Conservation (phyloP, 2,888 invertebrate genomes). For the Epirrita christyi region DNA sequence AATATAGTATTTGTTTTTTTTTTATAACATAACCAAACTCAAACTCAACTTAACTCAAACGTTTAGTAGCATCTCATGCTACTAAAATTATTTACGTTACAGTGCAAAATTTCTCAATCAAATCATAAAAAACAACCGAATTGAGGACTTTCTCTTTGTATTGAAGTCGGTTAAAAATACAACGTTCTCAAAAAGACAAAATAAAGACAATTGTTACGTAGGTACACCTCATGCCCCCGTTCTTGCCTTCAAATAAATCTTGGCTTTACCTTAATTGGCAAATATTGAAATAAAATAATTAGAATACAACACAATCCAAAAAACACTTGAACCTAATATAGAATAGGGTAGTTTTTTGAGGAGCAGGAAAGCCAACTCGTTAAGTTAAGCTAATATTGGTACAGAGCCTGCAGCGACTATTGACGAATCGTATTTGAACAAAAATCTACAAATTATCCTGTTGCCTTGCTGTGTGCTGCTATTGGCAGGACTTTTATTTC, state of each 20-base stretch:
- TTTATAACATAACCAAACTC: no score
- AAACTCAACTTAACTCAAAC: no score
- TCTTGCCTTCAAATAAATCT: conserved; percentile 50
- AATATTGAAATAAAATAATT: conserved; percentile 72
- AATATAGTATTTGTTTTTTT: no score
- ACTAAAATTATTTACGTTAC: no score
- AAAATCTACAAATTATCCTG: conserved; percentile 54
- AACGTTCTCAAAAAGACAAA: no score
- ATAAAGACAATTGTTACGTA: no score
- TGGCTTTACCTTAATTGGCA: conserved; percentile 61
- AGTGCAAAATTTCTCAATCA: no score
- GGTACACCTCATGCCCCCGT: conserved; percentile 25
- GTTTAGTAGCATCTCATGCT: no score
- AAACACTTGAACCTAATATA: neutral
- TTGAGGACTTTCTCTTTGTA: no score
- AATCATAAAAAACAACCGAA: no score
- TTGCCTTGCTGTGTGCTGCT: conserved; percentile 14
- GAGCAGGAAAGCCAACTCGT: conserved; percentile 57
- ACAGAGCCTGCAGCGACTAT: conserved; percentile 64
- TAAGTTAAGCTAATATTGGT: conserved; percentile 72
- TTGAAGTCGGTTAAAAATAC: no score
- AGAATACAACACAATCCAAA: conserved; percentile 35
- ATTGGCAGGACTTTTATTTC: conserved; percentile 9
- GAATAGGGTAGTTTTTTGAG: conserved; percentile 21
- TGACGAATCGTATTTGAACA: conserved; percentile 68